These are phyloP conservation scores for Styela clava DNA, from an alignment of 23 tunicate species.

Conservation along the genomic window DNA sequence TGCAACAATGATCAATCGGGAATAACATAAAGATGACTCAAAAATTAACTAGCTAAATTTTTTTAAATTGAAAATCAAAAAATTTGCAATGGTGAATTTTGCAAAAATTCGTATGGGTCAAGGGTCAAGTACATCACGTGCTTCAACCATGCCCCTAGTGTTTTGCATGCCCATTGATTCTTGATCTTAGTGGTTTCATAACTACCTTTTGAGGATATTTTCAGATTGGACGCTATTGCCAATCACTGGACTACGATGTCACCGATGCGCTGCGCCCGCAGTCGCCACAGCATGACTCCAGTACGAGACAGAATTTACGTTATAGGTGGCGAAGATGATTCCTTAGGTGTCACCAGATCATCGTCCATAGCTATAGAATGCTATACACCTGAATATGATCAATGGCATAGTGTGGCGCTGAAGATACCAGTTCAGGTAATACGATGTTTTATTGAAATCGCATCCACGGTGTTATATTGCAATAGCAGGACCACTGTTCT, in stretches of 20 bases:
- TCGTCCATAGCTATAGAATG: slow-evolving; percentile 55
- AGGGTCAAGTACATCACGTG: too few species aligned
- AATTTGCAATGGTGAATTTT: too few species aligned
- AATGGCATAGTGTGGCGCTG: slow-evolving; percentile 59
- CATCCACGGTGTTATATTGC: too few species aligned
- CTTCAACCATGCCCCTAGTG: too few species aligned
- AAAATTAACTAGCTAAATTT: too few species aligned
- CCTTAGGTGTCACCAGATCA: slow-evolving; percentile 23
- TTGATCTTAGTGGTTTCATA: too few species aligned
- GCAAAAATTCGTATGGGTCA: too few species aligned
- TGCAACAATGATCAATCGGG: too few species aligned
- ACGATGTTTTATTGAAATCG: background rate
- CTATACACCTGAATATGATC: slow-evolving; percentile 60
- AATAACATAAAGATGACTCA: too few species aligned
- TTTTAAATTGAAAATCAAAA: too few species aligned
- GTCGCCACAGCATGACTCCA: slow-evolving; percentile 55
- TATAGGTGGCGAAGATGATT: slow-evolving; percentile 39
- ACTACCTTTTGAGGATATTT: background rate
- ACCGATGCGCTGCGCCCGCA: slow-evolving; percentile 45
- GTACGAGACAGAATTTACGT: slow-evolving; percentile 61
- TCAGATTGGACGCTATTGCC: slow-evolving; percentile 27
- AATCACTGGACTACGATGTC: slow-evolving; percentile 48
- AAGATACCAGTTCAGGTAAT: slow-evolving; percentile 45
- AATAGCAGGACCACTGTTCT: too few species aligned
- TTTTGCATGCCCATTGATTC: too few species aligned